Evolutionary conservation across 2,888 invertebrate genomes (phyloP).

Genomic region (Resseliella maxima): DNA sequence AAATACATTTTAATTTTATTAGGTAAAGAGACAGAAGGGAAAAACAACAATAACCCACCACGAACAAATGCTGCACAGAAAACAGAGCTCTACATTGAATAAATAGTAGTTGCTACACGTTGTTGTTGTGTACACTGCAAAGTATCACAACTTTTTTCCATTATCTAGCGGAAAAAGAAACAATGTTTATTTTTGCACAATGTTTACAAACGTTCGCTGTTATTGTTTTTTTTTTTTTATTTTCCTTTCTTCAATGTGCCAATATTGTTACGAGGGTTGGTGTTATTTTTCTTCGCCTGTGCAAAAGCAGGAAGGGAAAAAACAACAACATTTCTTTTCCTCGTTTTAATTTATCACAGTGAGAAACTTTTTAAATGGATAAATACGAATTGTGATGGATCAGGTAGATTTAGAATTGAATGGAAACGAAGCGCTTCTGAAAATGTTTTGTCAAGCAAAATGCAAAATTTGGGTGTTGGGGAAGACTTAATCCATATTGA

Average conservation of each 20-base stretch:
- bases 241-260: no score
- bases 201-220: background rate
- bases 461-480: no score
- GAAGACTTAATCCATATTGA: background rate
- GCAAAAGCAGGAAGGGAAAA: no score
- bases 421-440: no score
- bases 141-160: background rate
- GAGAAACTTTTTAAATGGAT: background rate
- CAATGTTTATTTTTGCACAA: background rate
- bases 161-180: background rate
- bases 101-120: no score
- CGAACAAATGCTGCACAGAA: background rate
- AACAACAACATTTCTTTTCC: background rate
- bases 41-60: no score
- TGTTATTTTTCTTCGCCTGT: no score
- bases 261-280: no score
- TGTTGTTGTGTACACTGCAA: background rate
- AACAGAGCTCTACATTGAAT: no score
- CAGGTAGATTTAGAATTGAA: background rate
- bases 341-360: conserved; percentile 29
- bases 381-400: background rate
- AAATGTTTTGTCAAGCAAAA: no score
- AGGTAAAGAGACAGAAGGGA: no score
- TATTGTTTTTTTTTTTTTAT: background rate
- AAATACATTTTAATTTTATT: conserved; percentile 9